phyloP scores from a whole-genome alignment of 2,888 invertebrate genomes.

The Lordiphosa andalusiaca region DNA sequence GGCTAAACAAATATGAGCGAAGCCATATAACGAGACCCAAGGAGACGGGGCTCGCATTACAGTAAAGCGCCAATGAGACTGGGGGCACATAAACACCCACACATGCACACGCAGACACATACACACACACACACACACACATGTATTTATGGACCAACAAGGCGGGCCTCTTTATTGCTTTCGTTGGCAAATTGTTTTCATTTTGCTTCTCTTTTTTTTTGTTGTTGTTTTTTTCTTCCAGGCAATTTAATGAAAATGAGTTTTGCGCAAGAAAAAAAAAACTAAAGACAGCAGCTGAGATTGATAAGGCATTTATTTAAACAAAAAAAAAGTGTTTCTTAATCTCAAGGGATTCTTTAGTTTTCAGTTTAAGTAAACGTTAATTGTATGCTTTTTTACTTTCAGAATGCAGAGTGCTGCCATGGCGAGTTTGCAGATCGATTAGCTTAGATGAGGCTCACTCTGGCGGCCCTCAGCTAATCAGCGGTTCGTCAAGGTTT shows the following conservation, averaged over 20 bases:
- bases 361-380: too few relatives aligned
- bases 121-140: slow-evolving; percentile 2
- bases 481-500: too few relatives aligned
- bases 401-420: too few relatives aligned
- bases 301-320: too few relatives aligned
- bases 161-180: slow-evolving; percentile 50
- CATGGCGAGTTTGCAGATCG: too few relatives aligned
- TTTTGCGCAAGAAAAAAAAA: slow-evolving; percentile 18
- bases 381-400: too few relatives aligned
- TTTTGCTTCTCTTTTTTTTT: slow-evolving; percentile 10
- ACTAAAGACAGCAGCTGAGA: neutral
- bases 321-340: neutral
- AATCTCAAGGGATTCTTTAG: too few relatives aligned
- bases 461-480: too few relatives aligned
- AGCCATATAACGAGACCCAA: slow-evolving; percentile 10
- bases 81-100: slow-evolving; percentile 15
- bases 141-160: slow-evolving; percentile 26
- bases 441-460: too few relatives aligned
- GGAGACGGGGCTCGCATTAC: slow-evolving; percentile 33
- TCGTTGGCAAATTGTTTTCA: slow-evolving; percentile 54
- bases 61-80: slow-evolving; percentile 59
- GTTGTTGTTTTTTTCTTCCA: slow-evolving; percentile 18
- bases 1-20: slow-evolving; percentile 55
- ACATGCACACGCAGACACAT: slow-evolving; percentile 23
- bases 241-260: slow-evolving; percentile 38